Evolutionary conservation across 2,113 vertebrate genomes (phyloP).

Genomic region (Zapornia atra): DNA sequence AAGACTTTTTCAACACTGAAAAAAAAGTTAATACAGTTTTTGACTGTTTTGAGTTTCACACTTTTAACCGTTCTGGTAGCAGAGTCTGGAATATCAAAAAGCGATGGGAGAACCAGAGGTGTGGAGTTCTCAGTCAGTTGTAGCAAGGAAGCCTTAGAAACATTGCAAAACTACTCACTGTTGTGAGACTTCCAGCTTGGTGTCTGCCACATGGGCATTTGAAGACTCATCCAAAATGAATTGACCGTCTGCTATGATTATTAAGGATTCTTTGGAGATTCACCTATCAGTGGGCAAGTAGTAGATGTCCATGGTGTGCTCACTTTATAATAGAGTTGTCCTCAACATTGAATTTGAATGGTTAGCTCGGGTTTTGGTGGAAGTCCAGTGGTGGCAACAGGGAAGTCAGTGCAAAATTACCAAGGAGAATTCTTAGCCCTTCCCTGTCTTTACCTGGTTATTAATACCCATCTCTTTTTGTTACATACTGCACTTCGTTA

Average conservation of each 20-base stretch:
- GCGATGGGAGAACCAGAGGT: not conserved
- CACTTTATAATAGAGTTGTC: not conserved
- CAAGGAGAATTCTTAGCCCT: not conserved
- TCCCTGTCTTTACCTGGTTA: not conserved
- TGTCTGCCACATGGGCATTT: not conserved
- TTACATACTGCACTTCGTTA: not conserved
- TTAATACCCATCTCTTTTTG: not conserved
- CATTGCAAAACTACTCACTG: not conserved
- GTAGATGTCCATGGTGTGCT: not conserved
- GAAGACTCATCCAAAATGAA: not conserved
- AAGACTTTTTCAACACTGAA: not conserved
- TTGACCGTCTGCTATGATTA: not conserved
- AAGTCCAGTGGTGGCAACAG: not conserved
- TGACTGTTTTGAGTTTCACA: not conserved
- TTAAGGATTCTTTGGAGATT: not conserved
- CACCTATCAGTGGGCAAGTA: not conserved
- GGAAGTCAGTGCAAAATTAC: not conserved
- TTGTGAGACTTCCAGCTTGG: not conserved
- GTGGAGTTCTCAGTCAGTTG: not conserved
- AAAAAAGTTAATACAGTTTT: not conserved
- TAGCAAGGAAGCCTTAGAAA: not conserved
- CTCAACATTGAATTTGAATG: not conserved
- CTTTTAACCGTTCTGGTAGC: not conserved
- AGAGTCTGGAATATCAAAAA: not conserved
- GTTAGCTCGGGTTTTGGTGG: constrained; percentile 1